A percentile compares a stretch with the other conserved stretches of the same genome.
These are phyloP conservation scores for Plebejus melissa DNA, from an alignment of 2,888 invertebrate species.

Conservation along the genomic window DNA sequence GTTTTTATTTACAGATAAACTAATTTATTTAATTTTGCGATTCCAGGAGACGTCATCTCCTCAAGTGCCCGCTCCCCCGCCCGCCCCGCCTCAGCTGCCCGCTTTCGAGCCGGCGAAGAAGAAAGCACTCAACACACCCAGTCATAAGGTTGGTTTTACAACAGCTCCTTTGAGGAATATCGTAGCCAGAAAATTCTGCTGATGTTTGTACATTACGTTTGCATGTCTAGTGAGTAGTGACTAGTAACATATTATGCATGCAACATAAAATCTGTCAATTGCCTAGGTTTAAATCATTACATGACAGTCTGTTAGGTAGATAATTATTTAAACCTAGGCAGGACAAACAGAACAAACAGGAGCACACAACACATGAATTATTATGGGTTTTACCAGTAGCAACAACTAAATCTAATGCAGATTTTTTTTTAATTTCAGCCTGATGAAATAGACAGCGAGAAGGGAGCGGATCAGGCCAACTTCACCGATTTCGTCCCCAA, in stretches of 20 bases:
- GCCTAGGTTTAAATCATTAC: no score
- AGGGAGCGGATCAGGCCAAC: slow-evolving; percentile 69
- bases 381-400: background rate
- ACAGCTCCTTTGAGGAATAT: background rate
- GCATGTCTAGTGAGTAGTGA: background rate
- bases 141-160: slow-evolving; percentile 72
- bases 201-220: background rate
- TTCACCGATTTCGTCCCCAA: slow-evolving; percentile 83
- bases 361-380: no score
- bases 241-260: background rate
- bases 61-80: slow-evolving; percentile 73
- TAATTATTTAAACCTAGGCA: no score
- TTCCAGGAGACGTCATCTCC: slow-evolving; percentile 73
- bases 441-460: slow-evolving; percentile 68
- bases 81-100: slow-evolving; percentile 67
- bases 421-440: slow-evolving; percentile 51
- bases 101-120: slow-evolving; percentile 80
- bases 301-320: no score
- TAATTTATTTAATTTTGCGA: slow-evolving; percentile 37
- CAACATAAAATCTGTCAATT: background rate
- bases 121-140: slow-evolving; percentile 87
- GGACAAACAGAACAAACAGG: no score
- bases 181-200: background rate
- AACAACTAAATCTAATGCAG: background rate
- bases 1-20: background rate